Evolutionary conservation across 1,140 invertebrate species (phyloP), one percentile per base, ranked within the genome.

Genomic region (Alviniconcha marisindica): DNA sequence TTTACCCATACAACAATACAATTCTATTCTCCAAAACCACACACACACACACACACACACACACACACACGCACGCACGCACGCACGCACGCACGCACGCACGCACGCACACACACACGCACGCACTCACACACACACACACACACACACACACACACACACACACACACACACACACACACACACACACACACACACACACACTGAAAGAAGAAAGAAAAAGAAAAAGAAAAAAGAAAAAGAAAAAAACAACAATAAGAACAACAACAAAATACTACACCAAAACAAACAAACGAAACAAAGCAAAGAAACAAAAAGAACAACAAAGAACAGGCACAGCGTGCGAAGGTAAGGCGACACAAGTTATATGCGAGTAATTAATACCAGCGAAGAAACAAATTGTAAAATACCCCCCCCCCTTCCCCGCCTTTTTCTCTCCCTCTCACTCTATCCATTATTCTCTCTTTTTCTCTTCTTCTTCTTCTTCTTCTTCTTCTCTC

Each of bases 371-470:
- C n/a, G n/a, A n/a, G n/a, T n/a, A n/a, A n/a, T n/a, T n/a, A n/a
- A n/a, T n/a, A n/a, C n/a, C n/a, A n/a, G n/a, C n/a, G n/a, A n/a
- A n/a, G n/a, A n/a, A n/a, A n/a, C n/a, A n/a, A n/a, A n/a, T n/a
- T n/a, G n/a, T n/a, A n/a, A n/a, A n/a, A n/a, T n/a, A 15, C 60
- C 7, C 60, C n/a, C 60, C n/a, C 60, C n/a, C 60, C n/a, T n/a
- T 66, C 60, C n/a, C 60, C n/a, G 10, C n/a, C 60, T 66, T n/a
- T 66, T n/a, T 66, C 60, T 66, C 60, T 66, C 60, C n/a, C 60
- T 66, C 60, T n/a, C 60, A 15, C 60, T n/a, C 60, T n/a, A 7
- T n/a, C 60, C 7, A 7, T n/a, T n/a, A 15, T n/a, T n/a, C 60
- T n/a, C 60, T n/a, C 60, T 66, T 28, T 31, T n/a, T 66, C 60